A percentile compares a stretch with the other conserved stretches of the same genome.
These are phyloP conservation scores for Latrodectus hesperus DNA, from an alignment of 2,888 invertebrate species.

Conservation along the genomic window DNA sequence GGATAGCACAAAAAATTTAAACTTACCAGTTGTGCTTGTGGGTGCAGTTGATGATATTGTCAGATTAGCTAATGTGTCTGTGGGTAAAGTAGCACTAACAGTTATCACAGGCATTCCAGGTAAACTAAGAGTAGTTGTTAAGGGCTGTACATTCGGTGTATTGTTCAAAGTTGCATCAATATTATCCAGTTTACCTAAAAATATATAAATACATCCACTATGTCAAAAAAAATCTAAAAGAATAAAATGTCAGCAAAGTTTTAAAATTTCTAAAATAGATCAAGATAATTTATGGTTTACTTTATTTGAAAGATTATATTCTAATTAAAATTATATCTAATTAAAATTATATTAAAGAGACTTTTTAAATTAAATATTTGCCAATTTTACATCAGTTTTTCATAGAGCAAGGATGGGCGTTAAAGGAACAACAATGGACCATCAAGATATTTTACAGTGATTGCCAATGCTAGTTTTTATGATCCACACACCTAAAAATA, in stretches of 20 bases:
- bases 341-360: no score
- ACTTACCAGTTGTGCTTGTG: slow-evolving; percentile 33
- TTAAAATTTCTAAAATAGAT: no score
- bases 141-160: slow-evolving; percentile 37
- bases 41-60: slow-evolving; percentile 35
- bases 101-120: slow-evolving; percentile 88
- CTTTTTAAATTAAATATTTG: no score
- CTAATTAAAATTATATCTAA: no score
- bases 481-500: no score
- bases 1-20: background rate
- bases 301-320: no score
- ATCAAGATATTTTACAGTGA: no score
- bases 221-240: background rate
- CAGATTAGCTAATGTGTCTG: slow-evolving; percentile 77
- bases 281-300: no score
- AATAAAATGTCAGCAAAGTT: background rate
- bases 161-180: slow-evolving; percentile 51
- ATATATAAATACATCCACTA: background rate
- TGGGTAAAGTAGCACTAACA: slow-evolving; percentile 83
- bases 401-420: no score
- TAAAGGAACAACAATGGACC: no score
- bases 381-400: no score
- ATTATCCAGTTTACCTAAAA: slow-evolving; percentile 46
- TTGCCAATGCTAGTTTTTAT: no score
- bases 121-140: slow-evolving; percentile 76